These are phyloP conservation scores for Drosophila mayaguana DNA, from an alignment of 2,888 invertebrate species.

Conservation along the genomic window DNA sequence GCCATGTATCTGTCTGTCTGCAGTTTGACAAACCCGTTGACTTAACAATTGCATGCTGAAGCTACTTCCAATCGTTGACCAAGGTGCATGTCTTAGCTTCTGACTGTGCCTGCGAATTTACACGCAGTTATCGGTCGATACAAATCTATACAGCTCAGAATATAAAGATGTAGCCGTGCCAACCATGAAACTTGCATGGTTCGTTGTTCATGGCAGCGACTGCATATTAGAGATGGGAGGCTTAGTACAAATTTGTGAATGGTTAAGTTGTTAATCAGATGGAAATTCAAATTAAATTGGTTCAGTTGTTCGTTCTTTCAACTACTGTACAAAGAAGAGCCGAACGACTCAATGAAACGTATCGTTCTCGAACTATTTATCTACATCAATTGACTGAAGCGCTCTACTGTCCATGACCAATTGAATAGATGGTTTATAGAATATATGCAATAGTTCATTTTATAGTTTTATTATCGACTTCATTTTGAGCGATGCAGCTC, in stretches of 20 bases:
- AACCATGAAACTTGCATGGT: constrained; percentile 7
- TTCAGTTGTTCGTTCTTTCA: neutral
- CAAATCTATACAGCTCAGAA: constrained; percentile 70
- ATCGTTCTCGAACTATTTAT: neutral
- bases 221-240: constrained; percentile 1
- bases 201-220: neutral
- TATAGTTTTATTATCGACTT: neutral
- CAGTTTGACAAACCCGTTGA: constrained; percentile 72
- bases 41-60: constrained; percentile 50
- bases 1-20: constrained; percentile 49
- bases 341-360: neutral
- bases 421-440: neutral
- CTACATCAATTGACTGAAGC: neutral
- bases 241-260: no score
- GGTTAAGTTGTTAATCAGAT: no score
- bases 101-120: constrained; percentile 42
- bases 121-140: constrained; percentile 73
- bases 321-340: neutral
- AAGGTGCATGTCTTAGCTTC: constrained; percentile 36
- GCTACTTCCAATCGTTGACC: constrained; percentile 41
- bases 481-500: neutral
- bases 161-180: constrained; percentile 74
- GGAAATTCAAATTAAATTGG: neutral
- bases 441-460: neutral
- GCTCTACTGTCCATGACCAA: neutral